A percentile compares a stretch with the other conserved stretches of the same genome.
phyloP scores from a whole-genome alignment of 2,113 vertebrate species.

The Gallinago media region DNA sequence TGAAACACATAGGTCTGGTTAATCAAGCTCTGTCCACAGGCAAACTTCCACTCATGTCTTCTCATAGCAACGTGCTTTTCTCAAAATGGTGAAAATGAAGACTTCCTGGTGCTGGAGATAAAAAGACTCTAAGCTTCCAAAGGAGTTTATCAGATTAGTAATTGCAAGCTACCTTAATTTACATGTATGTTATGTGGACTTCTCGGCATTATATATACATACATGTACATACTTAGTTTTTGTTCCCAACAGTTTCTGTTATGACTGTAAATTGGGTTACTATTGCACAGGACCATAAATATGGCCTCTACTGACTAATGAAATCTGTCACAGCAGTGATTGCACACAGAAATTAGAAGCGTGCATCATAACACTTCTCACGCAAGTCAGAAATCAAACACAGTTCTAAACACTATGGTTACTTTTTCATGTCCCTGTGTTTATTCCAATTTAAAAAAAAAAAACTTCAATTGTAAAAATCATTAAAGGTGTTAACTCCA shows the following conservation, averaged over 20 bases:
- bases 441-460: neutral
- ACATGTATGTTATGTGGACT: neutral
- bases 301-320: fast-evolving
- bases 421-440: neutral
- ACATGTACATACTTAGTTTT: constrained; percentile 59
- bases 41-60: constrained; percentile 53
- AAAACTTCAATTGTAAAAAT: neutral
- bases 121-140: constrained; percentile 47
- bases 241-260: constrained; percentile 60
- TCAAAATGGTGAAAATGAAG: constrained; percentile 36
- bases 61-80: constrained; percentile 30
- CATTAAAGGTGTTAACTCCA: neutral
- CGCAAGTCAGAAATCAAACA: neutral
- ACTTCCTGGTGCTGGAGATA: constrained; percentile 39
- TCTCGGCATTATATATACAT: neutral
- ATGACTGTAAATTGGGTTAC: neutral
- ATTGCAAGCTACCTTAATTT: constrained; percentile 75
- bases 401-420: neutral
- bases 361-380: neutral
- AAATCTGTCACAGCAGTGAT: neutral
- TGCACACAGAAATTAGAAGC: neutral
- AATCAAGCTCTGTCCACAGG: constrained; percentile 57
- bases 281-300: neutral
- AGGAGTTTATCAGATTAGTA: constrained; percentile 13
- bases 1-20: constrained; percentile 23